A percentile compares a stretch with the other conserved stretches of the same genome.
These are phyloP conservation scores for Benitochromis conjunctus DNA, from an alignment of 2,113 vertebrate genomes.

Conservation along the genomic window DNA sequence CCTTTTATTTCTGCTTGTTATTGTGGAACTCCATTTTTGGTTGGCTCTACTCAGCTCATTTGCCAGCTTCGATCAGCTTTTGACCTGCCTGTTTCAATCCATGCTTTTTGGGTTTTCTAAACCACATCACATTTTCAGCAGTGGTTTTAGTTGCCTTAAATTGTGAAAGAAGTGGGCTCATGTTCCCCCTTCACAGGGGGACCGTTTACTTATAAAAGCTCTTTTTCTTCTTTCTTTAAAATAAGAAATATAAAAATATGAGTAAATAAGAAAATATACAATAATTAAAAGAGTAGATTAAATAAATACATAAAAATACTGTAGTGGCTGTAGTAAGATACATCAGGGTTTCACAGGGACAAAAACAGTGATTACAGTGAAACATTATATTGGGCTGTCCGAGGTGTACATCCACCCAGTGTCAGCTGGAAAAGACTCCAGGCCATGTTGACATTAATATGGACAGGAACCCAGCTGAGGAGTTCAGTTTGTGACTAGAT, in stretches of 20 bases:
- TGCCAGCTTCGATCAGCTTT: neutral
- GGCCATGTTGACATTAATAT: neutral
- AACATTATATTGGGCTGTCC: neutral
- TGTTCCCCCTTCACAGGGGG: neutral
- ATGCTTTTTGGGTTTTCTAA: neutral
- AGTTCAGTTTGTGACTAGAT: neutral
- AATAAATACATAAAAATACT: neutral
- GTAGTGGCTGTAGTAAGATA: neutral
- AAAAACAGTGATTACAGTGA: neutral
- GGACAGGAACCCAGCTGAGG: neutral
- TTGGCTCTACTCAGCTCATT: neutral
- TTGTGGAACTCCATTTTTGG: neutral
- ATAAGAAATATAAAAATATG: too few relatives aligned
- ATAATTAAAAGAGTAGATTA: neutral
- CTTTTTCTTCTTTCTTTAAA: neutral
- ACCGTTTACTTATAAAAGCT: neutral
- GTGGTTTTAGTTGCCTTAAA: neutral
- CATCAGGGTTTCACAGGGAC: neutral
- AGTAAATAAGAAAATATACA: neutral
- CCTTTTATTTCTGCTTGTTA: neutral
- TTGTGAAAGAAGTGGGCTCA: neutral
- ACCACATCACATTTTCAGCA: neutral
- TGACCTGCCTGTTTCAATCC: rapidly evolving
- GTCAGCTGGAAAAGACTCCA: neutral
- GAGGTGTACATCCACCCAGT: neutral